Base-by-base conservation (phyloP, 2,797 vertebrate species). In the Muscicapa striata region DNA sequence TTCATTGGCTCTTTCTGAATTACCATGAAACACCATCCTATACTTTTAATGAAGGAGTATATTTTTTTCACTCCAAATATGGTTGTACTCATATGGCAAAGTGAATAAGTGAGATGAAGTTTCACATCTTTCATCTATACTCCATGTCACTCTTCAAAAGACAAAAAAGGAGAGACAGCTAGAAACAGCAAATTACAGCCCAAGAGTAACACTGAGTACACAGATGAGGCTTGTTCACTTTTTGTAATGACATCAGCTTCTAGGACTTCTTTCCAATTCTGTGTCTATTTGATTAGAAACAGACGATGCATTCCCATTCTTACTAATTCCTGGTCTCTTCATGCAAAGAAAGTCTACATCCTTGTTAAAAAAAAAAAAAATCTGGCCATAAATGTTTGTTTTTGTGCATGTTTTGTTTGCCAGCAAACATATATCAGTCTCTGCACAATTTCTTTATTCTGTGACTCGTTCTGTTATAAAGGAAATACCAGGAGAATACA, bases 251-350 rank as follows among this genome's bases (percentile, higher is more conserved):
- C 36, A 80, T 92, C 51, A 94, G 23, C 16, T 89, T 84, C 91
- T 87, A 51, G 12, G 5, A 26, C 7, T 64, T 72, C 83, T 87
- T 94, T 75, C 55, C 73, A 96, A 41, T 59, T 91, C n/a, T 84
- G 21, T 76, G 75, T 84, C 75, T 63, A 9, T 87, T 89, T 94
- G 76, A 96, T 78, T 86, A 74, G 83, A 96, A 92, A n/a, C 62
- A 96, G 70, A 82, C 10, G 67, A 22, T 58, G 36, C 11, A 38
- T 29, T 72, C 64, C 90, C 54, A 77, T 66, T 90, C 41, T 43
- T 85, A 32, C 30, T 82, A 89, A 72, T 58, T 89, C 46, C 75
- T 94, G 30, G 14, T 16, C 36, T 93, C 32, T 73, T 67, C 40
- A 55, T 48, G 41, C 19, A 78, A 74, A 46, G 29, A 11, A 57